These are phyloP conservation scores for Sinodicranocentrus sp. DNA, from an alignment of 2,888 invertebrate genomes.

Conservation along the genomic window DNA sequence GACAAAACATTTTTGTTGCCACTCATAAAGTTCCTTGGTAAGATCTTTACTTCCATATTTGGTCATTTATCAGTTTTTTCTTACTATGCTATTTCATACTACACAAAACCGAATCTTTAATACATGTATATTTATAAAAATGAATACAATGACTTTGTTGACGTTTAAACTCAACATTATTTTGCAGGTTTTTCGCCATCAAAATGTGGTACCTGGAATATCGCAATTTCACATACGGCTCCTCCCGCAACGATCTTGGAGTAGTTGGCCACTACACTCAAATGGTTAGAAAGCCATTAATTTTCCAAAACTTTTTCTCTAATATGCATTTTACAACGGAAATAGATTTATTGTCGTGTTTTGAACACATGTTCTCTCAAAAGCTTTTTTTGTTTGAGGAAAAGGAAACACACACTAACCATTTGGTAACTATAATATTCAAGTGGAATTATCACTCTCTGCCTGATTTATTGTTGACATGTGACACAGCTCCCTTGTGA, in stretches of 20 bases:
- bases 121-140: not conserved
- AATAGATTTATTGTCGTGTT: too few relatives aligned
- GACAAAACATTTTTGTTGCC: slow-evolving; percentile 91
- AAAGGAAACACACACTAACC: too few relatives aligned
- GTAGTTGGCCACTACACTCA: slow-evolving; percentile 89
- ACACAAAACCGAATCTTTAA: not conserved
- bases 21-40: slow-evolving; percentile 89
- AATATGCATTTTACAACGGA: too few relatives aligned
- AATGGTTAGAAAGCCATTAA: slow-evolving; percentile 68
- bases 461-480: too few relatives aligned
- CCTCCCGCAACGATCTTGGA: slow-evolving; percentile 82
- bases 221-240: slow-evolving; percentile 86
- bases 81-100: too few relatives aligned
- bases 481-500: too few relatives aligned
- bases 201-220: slow-evolving; percentile 89
- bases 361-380: too few relatives aligned
- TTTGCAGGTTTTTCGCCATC: slow-evolving; percentile 86
- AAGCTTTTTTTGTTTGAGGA: too few relatives aligned
- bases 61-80: too few relatives aligned
- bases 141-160: not conserved
- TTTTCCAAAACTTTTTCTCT: too few relatives aligned
- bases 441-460: too few relatives aligned
- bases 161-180: not conserved
- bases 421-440: too few relatives aligned
- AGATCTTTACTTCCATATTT: slow-evolving; percentile 75